Evolutionary conservation across 2,888 invertebrate species (phyloP).

Genomic region (Leptodirus hochenwartii): DNA sequence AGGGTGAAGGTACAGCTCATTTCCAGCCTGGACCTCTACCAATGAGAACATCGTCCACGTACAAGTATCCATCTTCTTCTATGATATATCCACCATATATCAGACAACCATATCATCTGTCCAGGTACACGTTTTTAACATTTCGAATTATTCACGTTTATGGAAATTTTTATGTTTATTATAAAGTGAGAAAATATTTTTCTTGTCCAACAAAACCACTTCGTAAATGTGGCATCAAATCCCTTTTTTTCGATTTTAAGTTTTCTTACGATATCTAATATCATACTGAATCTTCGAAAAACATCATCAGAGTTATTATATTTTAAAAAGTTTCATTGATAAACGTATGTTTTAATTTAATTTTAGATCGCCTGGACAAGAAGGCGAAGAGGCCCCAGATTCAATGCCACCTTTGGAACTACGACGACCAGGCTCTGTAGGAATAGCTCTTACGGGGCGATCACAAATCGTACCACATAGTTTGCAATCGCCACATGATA

Average conservation of each 20-base stretch:
- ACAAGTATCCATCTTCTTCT: constrained; percentile 32
- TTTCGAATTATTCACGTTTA: too few species aligned
- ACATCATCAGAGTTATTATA: too few species aligned
- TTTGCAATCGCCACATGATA: constrained; percentile 50
- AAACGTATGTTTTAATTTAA: constrained; percentile 4
- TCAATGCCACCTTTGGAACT: constrained; percentile 50
- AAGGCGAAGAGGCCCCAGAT: constrained; percentile 28
- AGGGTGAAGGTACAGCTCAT: constrained; percentile 38
- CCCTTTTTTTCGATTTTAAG: too few species aligned
- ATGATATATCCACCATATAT: constrained; percentile 34
- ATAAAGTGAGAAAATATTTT: too few species aligned
- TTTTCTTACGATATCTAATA: too few species aligned
- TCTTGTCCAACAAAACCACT: too few species aligned
- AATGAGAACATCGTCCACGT: constrained; percentile 21
- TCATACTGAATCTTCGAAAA: too few species aligned
- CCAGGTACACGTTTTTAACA: too few species aligned
- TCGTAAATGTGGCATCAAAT: too few species aligned
- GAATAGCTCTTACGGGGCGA: constrained; percentile 27
- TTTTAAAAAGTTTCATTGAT: not conserved
- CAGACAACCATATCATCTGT: constrained; percentile 19
- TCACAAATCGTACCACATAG: constrained; percentile 46
- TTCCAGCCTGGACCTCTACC: constrained; percentile 27
- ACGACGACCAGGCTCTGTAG: constrained; percentile 37
- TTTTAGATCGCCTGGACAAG: constrained; percentile 27
- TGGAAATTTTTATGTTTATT: too few species aligned